These are phyloP conservation scores for Drosophila fungiperda DNA, from an alignment of 2,888 invertebrate genomes.

Conservation along the genomic window DNA sequence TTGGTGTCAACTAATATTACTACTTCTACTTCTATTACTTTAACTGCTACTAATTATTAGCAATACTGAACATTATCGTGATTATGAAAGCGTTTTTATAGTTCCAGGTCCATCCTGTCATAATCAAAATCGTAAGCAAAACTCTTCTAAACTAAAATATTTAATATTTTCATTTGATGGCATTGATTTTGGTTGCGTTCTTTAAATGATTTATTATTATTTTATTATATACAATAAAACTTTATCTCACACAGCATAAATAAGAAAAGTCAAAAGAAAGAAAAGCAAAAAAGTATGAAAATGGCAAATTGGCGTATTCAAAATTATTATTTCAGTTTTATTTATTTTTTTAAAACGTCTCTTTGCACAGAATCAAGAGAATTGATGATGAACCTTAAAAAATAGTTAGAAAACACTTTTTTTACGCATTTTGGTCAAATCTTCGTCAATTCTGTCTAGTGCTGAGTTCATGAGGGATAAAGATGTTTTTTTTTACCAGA, in stretches of 20 bases:
- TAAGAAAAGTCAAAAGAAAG: conserved; percentile 34
- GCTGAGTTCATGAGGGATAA: conserved; percentile 83
- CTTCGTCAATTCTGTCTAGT: conserved; percentile 85
- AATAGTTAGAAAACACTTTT: conserved; percentile 64
- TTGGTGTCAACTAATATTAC: conserved; percentile 53
- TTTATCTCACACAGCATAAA: conserved; percentile 52
- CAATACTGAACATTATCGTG: conserved; percentile 88
- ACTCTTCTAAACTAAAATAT: conserved; percentile 39
- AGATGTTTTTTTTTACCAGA: conserved; percentile 53
- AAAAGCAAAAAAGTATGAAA: not conserved
- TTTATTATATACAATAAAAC: conserved; percentile 32
- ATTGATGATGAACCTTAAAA: conserved; percentile 17
- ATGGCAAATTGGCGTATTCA: conserved; percentile 36
- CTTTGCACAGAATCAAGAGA: conserved; percentile 3
- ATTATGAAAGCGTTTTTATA: conserved; percentile 91
- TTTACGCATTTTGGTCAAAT: conserved; percentile 81
- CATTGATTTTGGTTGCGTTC: conserved; percentile 39
- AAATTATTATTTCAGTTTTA: conserved; percentile 23
- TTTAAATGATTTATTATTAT: conserved; percentile 43
- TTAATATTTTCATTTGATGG: conserved; percentile 8
- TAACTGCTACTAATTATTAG: conserved; percentile 67
- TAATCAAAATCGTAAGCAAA: conserved; percentile 87
- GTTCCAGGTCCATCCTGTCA: conserved; percentile 88
- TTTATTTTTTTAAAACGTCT: conserved; percentile 5
- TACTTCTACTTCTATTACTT: conserved; percentile 30